phyloP scores from a whole-genome alignment of 2,888 invertebrate genomes.

The Hofmannophila pseudospretella region DNA sequence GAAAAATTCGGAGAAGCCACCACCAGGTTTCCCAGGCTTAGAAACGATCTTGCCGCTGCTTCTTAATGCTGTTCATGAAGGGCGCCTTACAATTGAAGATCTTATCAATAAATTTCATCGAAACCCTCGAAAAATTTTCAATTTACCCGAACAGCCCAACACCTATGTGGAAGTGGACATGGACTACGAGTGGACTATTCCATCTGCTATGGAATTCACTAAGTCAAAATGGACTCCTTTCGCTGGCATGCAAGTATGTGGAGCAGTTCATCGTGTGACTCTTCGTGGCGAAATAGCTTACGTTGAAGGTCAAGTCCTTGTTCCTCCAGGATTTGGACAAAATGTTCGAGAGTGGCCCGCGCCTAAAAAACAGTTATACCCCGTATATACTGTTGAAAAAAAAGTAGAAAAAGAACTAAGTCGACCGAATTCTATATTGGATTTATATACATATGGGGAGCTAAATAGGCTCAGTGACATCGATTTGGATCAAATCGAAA shows the following conservation, averaged over 20 bases:
- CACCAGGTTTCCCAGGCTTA: constrained; percentile 97
- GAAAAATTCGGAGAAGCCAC: constrained; percentile 88
- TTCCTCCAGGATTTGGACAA: constrained; percentile 91
- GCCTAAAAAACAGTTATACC: constrained; percentile 58
- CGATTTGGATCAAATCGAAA: constrained; percentile 58
- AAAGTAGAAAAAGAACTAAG: constrained; percentile 66
- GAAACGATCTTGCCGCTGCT: constrained; percentile 98
- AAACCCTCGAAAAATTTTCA: constrained; percentile 97
- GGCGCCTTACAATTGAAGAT: constrained; percentile 92
- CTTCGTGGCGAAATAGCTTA: constrained; percentile 97
- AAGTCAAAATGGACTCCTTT: constrained; percentile 99
- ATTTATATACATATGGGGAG: constrained; percentile 61
- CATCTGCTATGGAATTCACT: constrained; percentile 87
- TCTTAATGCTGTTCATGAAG: constrained; percentile 94
- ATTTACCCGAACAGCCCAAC: constrained; percentile 95
- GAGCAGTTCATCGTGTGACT: constrained; percentile 94
- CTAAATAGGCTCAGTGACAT: constrained; percentile 52
- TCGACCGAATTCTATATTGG: constrained; percentile 77
- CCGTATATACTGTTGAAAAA: constrained; percentile 47
- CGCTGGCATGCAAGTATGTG: constrained; percentile 90
- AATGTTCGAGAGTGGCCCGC: constrained; percentile 87
- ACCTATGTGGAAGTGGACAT: constrained; percentile 98
- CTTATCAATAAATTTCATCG: constrained; percentile 93
- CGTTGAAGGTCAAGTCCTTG: constrained; percentile 94
- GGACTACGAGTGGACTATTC: constrained; percentile 95